Conservation (phyloP, 2,888 invertebrate genomes). For the Kuschelorhynchus macadamiae region DNA sequence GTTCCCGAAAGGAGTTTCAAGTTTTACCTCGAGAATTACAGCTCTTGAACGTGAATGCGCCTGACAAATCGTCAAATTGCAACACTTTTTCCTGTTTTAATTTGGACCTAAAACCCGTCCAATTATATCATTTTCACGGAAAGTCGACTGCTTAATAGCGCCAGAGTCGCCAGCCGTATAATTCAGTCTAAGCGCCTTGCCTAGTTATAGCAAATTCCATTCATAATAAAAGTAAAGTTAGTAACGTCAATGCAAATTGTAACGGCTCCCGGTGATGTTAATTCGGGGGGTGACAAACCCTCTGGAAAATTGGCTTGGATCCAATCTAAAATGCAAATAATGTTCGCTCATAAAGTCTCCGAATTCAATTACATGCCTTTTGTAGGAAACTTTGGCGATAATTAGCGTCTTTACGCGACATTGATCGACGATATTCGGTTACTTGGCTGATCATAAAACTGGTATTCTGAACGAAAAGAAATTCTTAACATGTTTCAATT, state of each 20-base stretch:
- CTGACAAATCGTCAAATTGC: constrained; percentile 1
- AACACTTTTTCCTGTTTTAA: constrained; percentile 2
- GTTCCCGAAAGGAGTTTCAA: too few species aligned
- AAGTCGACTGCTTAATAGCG: constrained; percentile 1
- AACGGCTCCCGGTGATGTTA: constrained; percentile 42
- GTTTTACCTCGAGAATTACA: too few species aligned
- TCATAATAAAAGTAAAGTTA: constrained; percentile 40
- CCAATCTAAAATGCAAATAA: constrained; percentile 67
- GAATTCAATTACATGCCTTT: constrained; percentile 58
- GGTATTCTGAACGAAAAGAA: too few species aligned
- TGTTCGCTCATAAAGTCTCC: constrained; percentile 54
- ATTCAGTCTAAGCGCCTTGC: constrained; percentile 25
- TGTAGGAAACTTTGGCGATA: constrained; percentile 44
- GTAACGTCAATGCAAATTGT: constrained; percentile 43
- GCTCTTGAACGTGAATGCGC: too few species aligned
- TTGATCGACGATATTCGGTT: constrained; percentile 22
- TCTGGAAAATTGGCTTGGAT: constrained; percentile 65
- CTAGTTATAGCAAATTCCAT: constrained; percentile 36
- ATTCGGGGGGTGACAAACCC: constrained; percentile 61
- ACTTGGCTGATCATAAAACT: too few species aligned
- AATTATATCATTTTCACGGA: constrained; percentile 20
- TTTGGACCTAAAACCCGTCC: neutral
- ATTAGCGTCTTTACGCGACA: constrained; percentile 36
- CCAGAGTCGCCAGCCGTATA: constrained; percentile 24
- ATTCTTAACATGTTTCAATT: too few species aligned